Conservation (phyloP, 92 coral and sea anemone genomes). For the Epizoanthus illoricatus region DNA sequence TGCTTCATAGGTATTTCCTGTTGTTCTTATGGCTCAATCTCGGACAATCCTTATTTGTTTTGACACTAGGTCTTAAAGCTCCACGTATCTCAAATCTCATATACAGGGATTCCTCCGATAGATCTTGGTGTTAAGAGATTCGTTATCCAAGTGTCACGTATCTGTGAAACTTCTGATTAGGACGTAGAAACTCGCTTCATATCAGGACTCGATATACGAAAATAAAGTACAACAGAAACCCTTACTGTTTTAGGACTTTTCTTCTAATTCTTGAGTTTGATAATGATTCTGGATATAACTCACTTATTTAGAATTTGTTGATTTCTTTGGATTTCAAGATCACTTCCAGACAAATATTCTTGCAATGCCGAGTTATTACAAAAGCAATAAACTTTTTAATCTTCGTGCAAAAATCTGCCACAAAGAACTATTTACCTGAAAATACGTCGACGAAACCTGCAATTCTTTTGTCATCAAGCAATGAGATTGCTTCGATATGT, state of each 20-base stretch:
- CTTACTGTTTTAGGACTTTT: too few species aligned
- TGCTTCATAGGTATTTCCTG: too few species aligned
- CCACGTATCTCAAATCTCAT: neutral
- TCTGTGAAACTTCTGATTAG: neutral
- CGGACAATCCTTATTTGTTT: neutral
- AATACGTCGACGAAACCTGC: neutral
- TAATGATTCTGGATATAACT: too few species aligned
- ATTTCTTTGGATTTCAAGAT: neutral
- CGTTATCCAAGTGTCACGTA: neutral
- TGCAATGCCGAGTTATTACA: neutral
- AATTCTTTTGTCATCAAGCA: conserved; percentile 6
- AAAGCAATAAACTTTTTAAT: neutral
- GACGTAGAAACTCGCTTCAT: neutral
- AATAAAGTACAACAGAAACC: too few species aligned
- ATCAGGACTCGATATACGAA: neutral
- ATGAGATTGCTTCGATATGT: neutral
- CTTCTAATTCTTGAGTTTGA: neutral
- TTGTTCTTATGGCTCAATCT: too few species aligned
- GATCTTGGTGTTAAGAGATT: conserved; percentile 2
- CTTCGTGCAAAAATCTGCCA: neutral
- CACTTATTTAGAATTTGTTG: neutral
- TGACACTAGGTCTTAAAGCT: neutral
- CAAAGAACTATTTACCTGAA: too few species aligned
- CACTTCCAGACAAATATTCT: conserved; percentile 4
- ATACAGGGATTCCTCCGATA: neutral